Evolutionary conservation across 2,888 invertebrate species (phyloP).

Genomic region (Prosopocoilus inquinatus): DNA sequence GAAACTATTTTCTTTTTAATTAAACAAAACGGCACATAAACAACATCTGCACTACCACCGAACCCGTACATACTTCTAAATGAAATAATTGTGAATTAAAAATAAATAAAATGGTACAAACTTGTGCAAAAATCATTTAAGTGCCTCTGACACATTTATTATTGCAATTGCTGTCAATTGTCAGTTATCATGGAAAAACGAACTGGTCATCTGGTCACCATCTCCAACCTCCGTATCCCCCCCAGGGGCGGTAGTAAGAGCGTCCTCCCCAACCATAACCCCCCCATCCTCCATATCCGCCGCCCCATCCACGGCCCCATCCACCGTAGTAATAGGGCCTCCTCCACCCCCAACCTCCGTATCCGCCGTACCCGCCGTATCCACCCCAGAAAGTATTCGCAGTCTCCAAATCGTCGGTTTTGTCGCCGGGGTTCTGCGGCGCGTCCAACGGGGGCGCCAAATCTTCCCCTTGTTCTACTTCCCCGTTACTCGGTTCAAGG

Average conservation of each 20-base stretch:
- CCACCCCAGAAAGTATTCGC: slow-evolving; percentile 24
- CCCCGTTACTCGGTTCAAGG: no score
- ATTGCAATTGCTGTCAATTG: neutral
- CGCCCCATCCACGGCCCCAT: slow-evolving; percentile 13
- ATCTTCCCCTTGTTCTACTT: neutral
- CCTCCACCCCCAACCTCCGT: slow-evolving; percentile 18
- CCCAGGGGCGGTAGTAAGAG: slow-evolving; percentile 4
- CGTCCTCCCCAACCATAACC: slow-evolving; percentile 13
- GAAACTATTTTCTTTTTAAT: no score
- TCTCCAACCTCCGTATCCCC: slow-evolving; percentile 21
- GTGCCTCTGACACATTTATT: no score
- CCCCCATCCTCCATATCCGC: slow-evolving; percentile 16
- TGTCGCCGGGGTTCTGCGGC: slow-evolving; percentile 8
- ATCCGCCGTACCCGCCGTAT: slow-evolving; percentile 15
- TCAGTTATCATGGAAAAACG: neutral
- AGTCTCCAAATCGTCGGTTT: slow-evolving; percentile 25
- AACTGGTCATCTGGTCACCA: slow-evolving; percentile 6
- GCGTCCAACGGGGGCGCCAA: slow-evolving; percentile 6
- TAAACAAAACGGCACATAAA: no score
- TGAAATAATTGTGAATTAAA: no score
- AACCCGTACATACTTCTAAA: no score
- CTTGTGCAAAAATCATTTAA: no score
- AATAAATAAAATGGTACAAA: no score
- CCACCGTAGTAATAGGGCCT: slow-evolving; percentile 16
- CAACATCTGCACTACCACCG: no score